Conservation (phyloP, 2,113 vertebrate genomes). For the Collichthys lucidus region DNA sequence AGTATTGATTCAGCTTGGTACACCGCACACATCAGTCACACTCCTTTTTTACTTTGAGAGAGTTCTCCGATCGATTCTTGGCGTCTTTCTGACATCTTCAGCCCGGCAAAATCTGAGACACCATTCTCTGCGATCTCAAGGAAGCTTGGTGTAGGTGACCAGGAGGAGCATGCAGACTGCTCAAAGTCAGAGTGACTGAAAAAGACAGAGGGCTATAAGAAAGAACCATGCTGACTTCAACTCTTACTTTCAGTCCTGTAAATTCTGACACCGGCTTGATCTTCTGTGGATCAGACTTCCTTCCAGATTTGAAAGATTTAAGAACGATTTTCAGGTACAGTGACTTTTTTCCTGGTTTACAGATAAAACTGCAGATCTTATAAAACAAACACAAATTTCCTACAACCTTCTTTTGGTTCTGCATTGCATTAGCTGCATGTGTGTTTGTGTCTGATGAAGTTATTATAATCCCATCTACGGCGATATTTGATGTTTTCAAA, state of each 20-base stretch:
- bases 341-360: not conserved
- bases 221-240: not conserved
- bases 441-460: not conserved
- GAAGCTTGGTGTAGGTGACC: constrained; percentile 27
- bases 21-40: not conserved
- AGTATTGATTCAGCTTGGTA: constrained; percentile 36
- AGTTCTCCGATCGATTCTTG: constrained; percentile 21
- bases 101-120: constrained; percentile 10
- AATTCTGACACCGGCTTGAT: not conserved
- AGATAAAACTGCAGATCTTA: not conserved
- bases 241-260: not conserved
- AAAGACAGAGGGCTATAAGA: not conserved
- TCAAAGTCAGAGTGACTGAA: constrained; percentile 16
- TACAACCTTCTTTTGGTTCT: not conserved
- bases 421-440: not conserved
- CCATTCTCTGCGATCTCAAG: constrained; percentile 2
- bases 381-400: not conserved
- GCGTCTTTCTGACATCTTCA: not conserved
- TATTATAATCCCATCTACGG: not conserved
- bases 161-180: not conserved
- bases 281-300: not conserved
- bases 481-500: not conserved
- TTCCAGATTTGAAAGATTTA: too few relatives aligned
- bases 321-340: not conserved
- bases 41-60: constrained; percentile 15